Conservation (phyloP, 2,888 invertebrate genomes). For the Drepana falcataria region DNA sequence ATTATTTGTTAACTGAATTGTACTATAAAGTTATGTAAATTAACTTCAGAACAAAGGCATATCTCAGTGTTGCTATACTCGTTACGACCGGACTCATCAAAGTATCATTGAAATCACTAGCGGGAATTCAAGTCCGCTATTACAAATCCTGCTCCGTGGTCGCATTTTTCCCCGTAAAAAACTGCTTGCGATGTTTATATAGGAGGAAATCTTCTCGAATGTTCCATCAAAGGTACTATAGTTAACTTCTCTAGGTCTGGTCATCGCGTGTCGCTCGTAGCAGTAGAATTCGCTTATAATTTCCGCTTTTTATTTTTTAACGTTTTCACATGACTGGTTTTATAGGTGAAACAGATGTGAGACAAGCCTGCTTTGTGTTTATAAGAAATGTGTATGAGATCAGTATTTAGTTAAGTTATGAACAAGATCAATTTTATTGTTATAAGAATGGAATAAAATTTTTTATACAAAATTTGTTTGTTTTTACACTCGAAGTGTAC, state of each 20-base stretch:
- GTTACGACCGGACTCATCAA: too few relatives aligned
- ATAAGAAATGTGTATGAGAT: slow-evolving; percentile 30
- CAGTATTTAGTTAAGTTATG: slow-evolving; percentile 60
- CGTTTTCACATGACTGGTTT: slow-evolving; percentile 68
- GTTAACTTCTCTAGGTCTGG: neutral
- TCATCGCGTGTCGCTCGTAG: neutral
- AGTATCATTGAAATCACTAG: too few relatives aligned
- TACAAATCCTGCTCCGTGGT: too few relatives aligned
- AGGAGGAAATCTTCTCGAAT: too few relatives aligned
- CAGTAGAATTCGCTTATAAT: neutral
- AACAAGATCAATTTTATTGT: slow-evolving; percentile 31
- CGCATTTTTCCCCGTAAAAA: too few relatives aligned
- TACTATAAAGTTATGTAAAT: too few relatives aligned
- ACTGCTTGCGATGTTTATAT: too few relatives aligned
- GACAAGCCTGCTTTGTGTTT: slow-evolving; percentile 32
- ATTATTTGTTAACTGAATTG: too few relatives aligned
- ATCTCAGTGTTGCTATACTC: too few relatives aligned
- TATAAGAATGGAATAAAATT: slow-evolving; percentile 36
- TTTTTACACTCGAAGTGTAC: slow-evolving; percentile 10
- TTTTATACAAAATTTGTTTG: slow-evolving; percentile 31
- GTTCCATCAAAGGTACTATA: too few relatives aligned
- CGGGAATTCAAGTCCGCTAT: too few relatives aligned
- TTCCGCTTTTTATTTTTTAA: neutral
- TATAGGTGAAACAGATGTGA: slow-evolving; percentile 76
- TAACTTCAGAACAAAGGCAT: too few relatives aligned